Evolutionary conservation across 1,140 invertebrate species (phyloP).

Genomic region (Luehdorfia chinensis): DNA sequence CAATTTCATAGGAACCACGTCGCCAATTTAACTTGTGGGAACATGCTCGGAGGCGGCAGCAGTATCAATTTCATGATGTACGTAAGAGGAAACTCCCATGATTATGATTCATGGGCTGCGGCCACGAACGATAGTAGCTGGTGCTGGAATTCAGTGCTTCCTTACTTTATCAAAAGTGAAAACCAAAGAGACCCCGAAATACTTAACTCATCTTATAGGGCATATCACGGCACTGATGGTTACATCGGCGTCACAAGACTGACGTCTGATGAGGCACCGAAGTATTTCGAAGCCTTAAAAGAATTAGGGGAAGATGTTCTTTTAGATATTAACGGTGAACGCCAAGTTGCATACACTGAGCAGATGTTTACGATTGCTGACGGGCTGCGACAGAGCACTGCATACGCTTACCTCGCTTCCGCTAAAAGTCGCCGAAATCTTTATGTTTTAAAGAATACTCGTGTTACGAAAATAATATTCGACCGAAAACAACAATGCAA

Average conservation of each 20-base stretch:
- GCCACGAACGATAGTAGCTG: slow-evolving; percentile 11
- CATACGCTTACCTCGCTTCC: background rate
- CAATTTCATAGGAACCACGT: slow-evolving; percentile 2
- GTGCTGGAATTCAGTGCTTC: slow-evolving; percentile 12
- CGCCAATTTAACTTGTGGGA: slow-evolving; percentile 10
- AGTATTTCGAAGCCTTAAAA: slow-evolving; percentile 15
- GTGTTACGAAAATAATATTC: slow-evolving; percentile 14
- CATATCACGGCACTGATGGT: slow-evolving; percentile 16
- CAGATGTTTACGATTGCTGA: slow-evolving; percentile 13
- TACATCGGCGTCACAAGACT: slow-evolving; percentile 4
- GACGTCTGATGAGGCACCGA: background rate
- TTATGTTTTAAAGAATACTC: background rate
- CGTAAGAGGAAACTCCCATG: slow-evolving; percentile 15
- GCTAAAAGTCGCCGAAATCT: background rate
- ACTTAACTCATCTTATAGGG: background rate
- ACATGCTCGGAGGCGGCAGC: slow-evolving; percentile 18
- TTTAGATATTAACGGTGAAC: slow-evolving; percentile 5
- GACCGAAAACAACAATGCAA: slow-evolving; percentile 75
- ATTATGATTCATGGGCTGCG: slow-evolving; percentile 15
- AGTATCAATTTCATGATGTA: slow-evolving; percentile 15
- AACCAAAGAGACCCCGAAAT: slow-evolving; percentile 7
- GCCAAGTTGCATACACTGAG: slow-evolving; percentile 5
- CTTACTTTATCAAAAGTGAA: slow-evolving; percentile 19
- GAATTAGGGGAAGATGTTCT: slow-evolving; percentile 11
- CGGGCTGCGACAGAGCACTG: slow-evolving; percentile 14